A percentile compares a stretch with the other conserved stretches of the same genome.
These are phyloP conservation scores for Nilaparvata lugens DNA, from an alignment of 1,140 invertebrate species.

Conservation along the genomic window DNA sequence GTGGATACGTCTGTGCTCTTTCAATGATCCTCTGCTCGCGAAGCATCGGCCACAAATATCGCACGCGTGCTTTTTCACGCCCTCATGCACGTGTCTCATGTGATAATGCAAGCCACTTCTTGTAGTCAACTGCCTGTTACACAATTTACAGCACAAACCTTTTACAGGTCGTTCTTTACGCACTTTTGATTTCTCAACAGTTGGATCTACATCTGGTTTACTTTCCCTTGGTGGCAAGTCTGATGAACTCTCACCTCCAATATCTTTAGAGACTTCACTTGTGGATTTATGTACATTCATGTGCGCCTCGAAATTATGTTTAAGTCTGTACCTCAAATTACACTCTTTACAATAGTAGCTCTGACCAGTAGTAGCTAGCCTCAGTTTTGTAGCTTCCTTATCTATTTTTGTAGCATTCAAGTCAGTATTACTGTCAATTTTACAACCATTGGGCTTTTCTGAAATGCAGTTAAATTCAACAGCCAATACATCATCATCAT, in stretches of 20 bases:
- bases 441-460: too few species aligned
- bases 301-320: constrained; percentile 4
- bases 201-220: too few species aligned
- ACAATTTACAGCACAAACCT: constrained; percentile 32
- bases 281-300: background rate
- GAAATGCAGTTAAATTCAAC: too few species aligned
- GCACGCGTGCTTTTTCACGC: constrained; percentile 44
- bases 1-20: constrained; percentile 46
- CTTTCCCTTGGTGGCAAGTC: too few species aligned
- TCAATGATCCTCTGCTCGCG: constrained; percentile 36
- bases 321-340: constrained; percentile 10
- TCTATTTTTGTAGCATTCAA: too few species aligned
- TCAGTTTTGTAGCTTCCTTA: too few species aligned
- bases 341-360: constrained; percentile 10
- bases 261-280: too few species aligned
- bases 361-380: background rate
- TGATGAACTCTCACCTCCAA: too few species aligned
- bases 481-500: too few species aligned
- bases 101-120: constrained; percentile 7
- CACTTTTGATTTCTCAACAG: too few species aligned
- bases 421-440: too few species aligned
- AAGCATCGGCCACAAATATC: constrained; percentile 43
- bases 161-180: too few species aligned
- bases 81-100: constrained; percentile 19
- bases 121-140: constrained; percentile 38